A percentile compares a stretch with the other conserved stretches of the same genome.
Conservation (phyloP, 2,888 invertebrate species). For the Dryocosmus kuriphilus region DNA sequence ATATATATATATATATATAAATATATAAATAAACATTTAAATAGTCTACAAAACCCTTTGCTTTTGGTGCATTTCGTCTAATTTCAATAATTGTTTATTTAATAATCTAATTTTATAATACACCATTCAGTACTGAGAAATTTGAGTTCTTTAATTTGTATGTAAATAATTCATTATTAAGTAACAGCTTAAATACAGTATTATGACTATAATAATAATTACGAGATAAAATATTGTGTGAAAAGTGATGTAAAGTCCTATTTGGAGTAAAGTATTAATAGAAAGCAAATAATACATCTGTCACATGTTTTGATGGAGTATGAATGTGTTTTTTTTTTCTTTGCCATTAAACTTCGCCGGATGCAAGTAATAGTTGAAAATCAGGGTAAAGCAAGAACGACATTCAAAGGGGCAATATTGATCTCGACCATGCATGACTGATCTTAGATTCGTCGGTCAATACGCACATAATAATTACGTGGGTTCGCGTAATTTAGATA, state of each 20-base stretch:
- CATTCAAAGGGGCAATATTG: constrained; percentile 1
- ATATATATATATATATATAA: too few species aligned
- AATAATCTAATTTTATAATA: too few species aligned
- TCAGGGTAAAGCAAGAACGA: constrained; percentile 30
- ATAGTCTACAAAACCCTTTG: too few species aligned
- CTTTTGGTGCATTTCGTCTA: too few species aligned
- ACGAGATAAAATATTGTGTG: background rate
- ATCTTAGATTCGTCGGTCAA: constrained; percentile 17
- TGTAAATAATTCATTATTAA: too few species aligned
- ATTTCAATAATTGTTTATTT: too few species aligned
- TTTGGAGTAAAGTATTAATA: constrained; percentile 13
- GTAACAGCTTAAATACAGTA: too few species aligned
- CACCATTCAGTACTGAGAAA: too few species aligned
- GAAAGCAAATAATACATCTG: constrained; percentile 20
- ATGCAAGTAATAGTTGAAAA: constrained; percentile 31
- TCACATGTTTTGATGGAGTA: constrained; percentile 1
- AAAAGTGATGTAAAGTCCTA: constrained; percentile 1
- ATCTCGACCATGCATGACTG: background rate
- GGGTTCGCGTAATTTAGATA: constrained; percentile 15
- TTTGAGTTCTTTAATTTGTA: too few species aligned
- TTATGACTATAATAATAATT: background rate
- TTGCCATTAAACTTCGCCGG: constrained; percentile 37
- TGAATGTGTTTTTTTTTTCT: constrained; percentile 14
- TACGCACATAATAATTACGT: constrained; percentile 22
- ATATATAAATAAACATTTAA: too few species aligned